Evolutionary conservation across 2,888 invertebrate genomes (phyloP).

Genomic region (Oligia latruncula): DNA sequence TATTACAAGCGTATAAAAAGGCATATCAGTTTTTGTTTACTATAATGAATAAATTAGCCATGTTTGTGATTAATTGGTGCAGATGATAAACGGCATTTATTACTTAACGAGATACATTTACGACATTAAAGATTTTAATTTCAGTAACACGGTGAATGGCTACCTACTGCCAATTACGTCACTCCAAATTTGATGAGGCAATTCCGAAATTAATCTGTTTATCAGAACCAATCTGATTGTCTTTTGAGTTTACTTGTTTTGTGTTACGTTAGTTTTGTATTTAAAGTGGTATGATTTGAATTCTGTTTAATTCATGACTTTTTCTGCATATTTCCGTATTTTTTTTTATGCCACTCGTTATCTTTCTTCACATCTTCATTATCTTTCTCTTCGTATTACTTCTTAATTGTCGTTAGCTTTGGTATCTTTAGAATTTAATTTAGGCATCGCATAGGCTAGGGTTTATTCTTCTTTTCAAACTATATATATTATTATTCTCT

Average conservation of each 20-base stretch:
- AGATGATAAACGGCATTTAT: constrained; percentile 40
- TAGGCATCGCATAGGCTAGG: too few relatives aligned
- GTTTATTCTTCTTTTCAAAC: neutral
- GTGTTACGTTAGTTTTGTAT: neutral
- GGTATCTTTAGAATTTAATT: neutral
- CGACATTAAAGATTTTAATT: constrained; percentile 52
- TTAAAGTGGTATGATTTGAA: neutral
- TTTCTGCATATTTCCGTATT: neutral
- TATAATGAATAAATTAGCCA: constrained; percentile 13
- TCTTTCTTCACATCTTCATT: neutral
- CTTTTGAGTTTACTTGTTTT: constrained; percentile 30
- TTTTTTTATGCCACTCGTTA: neutral
- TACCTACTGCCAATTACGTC: constrained; percentile 38
- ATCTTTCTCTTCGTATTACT: neutral
- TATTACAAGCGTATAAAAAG: constrained; percentile 1
- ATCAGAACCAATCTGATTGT: constrained; percentile 23
- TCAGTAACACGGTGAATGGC: constrained; percentile 13
- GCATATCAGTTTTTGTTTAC: constrained; percentile 11
- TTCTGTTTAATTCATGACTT: neutral
- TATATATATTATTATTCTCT: neutral
- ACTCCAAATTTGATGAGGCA: constrained; percentile 37
- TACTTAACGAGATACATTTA: constrained; percentile 41
- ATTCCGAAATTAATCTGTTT: constrained; percentile 31
- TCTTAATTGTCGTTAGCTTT: neutral
- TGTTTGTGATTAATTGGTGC: constrained; percentile 39